These are phyloP conservation scores for Falco concolor DNA, from an alignment of 2,797 vertebrate genomes.

Conservation along the genomic window DNA sequence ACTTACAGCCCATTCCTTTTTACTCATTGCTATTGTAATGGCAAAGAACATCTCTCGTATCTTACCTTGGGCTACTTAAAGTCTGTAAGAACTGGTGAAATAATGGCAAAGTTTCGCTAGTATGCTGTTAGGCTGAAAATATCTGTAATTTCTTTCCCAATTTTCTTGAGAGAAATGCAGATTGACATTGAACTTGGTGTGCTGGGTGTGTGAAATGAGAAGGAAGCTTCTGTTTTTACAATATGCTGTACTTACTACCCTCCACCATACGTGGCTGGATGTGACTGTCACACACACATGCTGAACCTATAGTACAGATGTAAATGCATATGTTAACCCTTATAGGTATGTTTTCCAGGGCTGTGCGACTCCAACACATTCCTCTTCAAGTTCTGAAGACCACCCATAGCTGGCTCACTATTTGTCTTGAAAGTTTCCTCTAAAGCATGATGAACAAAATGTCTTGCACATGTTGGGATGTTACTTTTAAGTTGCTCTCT, in stretches of 20 bases:
- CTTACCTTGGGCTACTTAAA: neutral
- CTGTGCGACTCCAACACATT: conserved; percentile 42
- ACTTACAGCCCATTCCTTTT: neutral
- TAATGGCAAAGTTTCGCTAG: neutral
- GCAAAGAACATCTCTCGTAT: neutral
- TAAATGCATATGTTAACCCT: conserved; percentile 25
- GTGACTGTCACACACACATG: neutral
- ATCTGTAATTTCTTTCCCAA: neutral
- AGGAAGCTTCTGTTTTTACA: neutral
- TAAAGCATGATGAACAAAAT: conserved; percentile 52
- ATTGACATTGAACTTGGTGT: neutral
- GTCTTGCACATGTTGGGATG: conserved; percentile 55
- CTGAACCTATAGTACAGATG: neutral
- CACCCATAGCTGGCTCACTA: conserved; percentile 57
- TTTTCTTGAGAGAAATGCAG: neutral
- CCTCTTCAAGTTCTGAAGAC: conserved; percentile 50
- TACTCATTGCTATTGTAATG: neutral
- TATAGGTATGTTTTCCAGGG: conserved; percentile 6
- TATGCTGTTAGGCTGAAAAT: neutral
- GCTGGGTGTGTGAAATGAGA: neutral
- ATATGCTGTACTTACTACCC: neutral
- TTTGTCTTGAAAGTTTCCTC: conserved; percentile 43
- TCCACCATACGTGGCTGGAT: neutral
- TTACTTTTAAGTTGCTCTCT: conserved; percentile 1
- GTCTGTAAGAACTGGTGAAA: neutral